Evolutionary conservation across 2,888 invertebrate species (phyloP).

Genomic region (Leptinotarsa juncta): DNA sequence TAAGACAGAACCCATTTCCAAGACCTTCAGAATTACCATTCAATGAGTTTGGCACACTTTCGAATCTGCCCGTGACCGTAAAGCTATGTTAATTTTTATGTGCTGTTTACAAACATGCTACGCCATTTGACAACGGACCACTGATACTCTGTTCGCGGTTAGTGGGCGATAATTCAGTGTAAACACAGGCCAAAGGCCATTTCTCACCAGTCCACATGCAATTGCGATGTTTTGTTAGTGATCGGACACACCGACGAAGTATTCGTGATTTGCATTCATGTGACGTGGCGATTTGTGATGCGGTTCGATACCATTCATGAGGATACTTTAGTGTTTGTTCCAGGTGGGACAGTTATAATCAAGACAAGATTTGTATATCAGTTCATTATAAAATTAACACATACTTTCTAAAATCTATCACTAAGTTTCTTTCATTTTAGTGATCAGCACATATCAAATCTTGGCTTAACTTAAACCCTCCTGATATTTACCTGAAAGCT

Average conservation of each 20-base stretch:
- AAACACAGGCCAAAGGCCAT: slow-evolving; percentile 15
- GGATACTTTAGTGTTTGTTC: not conserved
- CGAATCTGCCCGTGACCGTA: not conserved
- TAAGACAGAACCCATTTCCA: no score
- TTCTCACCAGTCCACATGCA: slow-evolving; percentile 9
- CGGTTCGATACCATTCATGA: not conserved
- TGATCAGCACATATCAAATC: no score
- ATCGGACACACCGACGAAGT: slow-evolving; percentile 1
- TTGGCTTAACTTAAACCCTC: no score
- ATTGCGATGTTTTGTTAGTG: slow-evolving; percentile 9
- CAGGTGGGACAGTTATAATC: no score
- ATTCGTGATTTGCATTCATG: not conserved
- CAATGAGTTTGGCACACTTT: slow-evolving; percentile 5
- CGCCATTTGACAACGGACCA: slow-evolving; percentile 1
- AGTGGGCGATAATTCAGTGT: slow-evolving; percentile 9
- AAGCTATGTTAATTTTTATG: slow-evolving; percentile 16
- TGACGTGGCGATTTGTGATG: not conserved
- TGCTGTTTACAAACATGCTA: slow-evolving; percentile 20
- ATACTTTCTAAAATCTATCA: no score
- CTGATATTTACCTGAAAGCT: no score
- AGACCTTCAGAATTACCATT: not conserved
- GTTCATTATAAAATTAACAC: no score
- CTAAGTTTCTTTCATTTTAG: no score
- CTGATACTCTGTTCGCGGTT: not conserved
- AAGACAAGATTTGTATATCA: no score